Base-by-base conservation (phyloP, 2,888 invertebrate species). In the Drosophila ezoana region DNA sequence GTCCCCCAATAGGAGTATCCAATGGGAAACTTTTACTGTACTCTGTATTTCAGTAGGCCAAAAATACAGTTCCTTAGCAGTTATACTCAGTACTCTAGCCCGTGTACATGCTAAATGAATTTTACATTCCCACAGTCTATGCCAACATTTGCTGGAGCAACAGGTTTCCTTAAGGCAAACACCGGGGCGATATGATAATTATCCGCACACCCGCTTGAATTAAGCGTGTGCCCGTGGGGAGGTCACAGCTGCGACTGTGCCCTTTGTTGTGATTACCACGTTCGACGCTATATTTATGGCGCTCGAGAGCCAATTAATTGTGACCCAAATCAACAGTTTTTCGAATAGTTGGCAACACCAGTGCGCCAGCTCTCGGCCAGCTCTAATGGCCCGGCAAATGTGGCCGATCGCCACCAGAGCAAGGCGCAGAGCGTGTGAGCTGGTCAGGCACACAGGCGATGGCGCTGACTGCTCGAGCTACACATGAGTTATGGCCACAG, bases 251-350 rank as follows among this genome's bases (percentile, higher is more conserved):
- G 63, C 73, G 78, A 78, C 69, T 54, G 68, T 40, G 57, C 70
- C 67, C 88, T 82, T 87, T 87, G 79, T 89, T 90, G 81, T 89
- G 89, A 88, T 90, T 84, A 86, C 76, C 74, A 72, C 68, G 79
- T 79, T 84, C 70, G 60, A 70, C 74, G 64, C 52, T 53, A 79
- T 87, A 91, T 91, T 91, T 91, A 91, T 91, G 83, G 77, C 73
- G 70, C 79, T 83, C 77, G 59, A 72, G 82, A 83, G 83, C 81
- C 90, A 91, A 91, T 91, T 91, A 91, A 90, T 91, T 90, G 79
- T 82, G 83, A 80, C 82, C 82, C 78, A 85, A 88, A 90, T 88
- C 87, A 81, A 85, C 57, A 75, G 53, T 77, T 67, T 23, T 83
- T 70, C 72, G 72, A 82, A 72, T 80, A 76, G 78, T 78, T 76